These are phyloP conservation scores for Gymnocheta viridis DNA, from an alignment of 2,888 invertebrate genomes.

Conservation along the genomic window DNA sequence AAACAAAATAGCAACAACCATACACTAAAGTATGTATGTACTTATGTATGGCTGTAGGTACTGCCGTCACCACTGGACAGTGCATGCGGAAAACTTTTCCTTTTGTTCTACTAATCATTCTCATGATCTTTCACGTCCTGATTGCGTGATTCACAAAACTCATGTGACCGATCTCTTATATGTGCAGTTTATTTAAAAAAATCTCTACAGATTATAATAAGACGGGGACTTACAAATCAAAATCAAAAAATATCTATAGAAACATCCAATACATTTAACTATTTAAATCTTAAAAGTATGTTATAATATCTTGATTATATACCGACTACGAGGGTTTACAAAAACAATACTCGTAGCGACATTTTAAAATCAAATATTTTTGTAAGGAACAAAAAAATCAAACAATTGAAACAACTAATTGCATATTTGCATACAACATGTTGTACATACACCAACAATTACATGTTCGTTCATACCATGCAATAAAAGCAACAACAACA, in stretches of 20 bases:
- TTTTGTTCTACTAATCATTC: too few relatives aligned
- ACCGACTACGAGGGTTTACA: background rate
- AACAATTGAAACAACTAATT: conserved; percentile 63
- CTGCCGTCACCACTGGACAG: too few relatives aligned
- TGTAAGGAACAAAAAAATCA: conserved; percentile 24
- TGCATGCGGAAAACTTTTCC: too few relatives aligned
- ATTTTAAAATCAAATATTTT: conserved; percentile 38
- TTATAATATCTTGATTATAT: conserved; percentile 28
- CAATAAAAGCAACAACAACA: conserved; percentile 31
- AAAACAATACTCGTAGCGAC: conserved; percentile 27
- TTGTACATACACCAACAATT: conserved; percentile 65
- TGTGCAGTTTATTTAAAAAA: background rate
- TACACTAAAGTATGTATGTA: too few relatives aligned
- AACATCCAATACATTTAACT: background rate
- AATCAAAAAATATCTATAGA: background rate
- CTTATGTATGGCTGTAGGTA: too few relatives aligned
- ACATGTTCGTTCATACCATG: conserved; percentile 58
- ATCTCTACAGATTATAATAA: background rate
- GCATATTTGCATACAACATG: conserved; percentile 66
- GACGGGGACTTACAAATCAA: background rate
- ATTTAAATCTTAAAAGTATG: conserved; percentile 11
- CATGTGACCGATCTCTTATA: too few relatives aligned
- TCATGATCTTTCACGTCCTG: too few relatives aligned
- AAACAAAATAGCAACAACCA: too few relatives aligned
- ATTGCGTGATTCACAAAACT: too few relatives aligned